phyloP scores from a whole-genome alignment of 2,888 invertebrate species.

The Lithophane semibrunnea region DNA sequence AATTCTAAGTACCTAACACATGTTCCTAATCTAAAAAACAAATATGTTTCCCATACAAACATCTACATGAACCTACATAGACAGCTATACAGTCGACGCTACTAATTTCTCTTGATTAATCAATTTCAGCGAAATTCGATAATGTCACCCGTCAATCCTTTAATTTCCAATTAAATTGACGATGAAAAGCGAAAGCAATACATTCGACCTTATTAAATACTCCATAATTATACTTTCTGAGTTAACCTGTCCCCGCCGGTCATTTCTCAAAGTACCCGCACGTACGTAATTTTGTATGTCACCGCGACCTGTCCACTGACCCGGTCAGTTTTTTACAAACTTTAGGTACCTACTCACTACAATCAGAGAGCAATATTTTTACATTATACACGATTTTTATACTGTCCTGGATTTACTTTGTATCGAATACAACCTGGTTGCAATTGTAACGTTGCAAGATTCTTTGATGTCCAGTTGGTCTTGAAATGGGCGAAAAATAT shows the following conservation, averaged over 20 bases:
- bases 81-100: not conserved
- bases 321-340: constrained; percentile 77
- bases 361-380: constrained; percentile 65
- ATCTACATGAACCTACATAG: not conserved
- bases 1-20: not conserved
- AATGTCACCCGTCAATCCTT: constrained; percentile 37
- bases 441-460: constrained; percentile 2
- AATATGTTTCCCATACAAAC: not conserved
- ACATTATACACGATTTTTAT: constrained; percentile 50
- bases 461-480: constrained; percentile 7
- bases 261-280: constrained; percentile 50
- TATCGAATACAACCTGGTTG: constrained; percentile 34
- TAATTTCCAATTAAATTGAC: constrained; percentile 36
- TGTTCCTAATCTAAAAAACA: no score
- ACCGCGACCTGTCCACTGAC: constrained; percentile 73
- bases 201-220: constrained; percentile 36
- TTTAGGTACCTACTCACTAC: not conserved
- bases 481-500: constrained; percentile 57
- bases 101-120: not conserved
- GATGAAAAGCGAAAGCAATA: constrained; percentile 44
- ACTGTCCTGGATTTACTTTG: constrained; percentile 43
- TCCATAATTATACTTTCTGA: constrained; percentile 40
- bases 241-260: constrained; percentile 19
- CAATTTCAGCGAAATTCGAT: constrained; percentile 11
- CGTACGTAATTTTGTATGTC: constrained; percentile 67